Evolutionary conservation across 2,888 invertebrate genomes (phyloP), one percentile per base, ranked within the genome.

Genomic region (Drosophila setosimentum): DNA sequence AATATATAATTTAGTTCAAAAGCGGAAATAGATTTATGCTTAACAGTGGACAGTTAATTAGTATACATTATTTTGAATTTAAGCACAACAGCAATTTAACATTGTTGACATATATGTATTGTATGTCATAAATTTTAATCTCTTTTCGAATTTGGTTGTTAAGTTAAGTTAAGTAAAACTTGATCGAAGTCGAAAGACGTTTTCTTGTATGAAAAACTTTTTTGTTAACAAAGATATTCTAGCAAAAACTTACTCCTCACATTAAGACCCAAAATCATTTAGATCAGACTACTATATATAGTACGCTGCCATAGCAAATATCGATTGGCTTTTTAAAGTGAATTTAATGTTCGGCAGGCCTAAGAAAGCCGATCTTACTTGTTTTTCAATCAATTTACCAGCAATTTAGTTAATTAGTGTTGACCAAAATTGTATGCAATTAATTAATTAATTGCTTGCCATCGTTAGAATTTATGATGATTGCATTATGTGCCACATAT

Each of bases 381-480:
- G 16, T 11, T 29, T 24, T 29, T 29, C 49, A 49, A 49, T 18
- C 27, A 49, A 18, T 49, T 24, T 29, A 49, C 29, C 5, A 30
- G 1, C 33, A 55, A 65, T 40, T 49, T 50, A n/a, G 7, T 35
- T 29, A 42, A 27, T 16, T 11, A 40, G 32, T 18, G 30, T 40
- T 24, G 33, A 40, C 51, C 13, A 63, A 30, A 35, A 8, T 48
- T 24, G 8, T 37, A 18, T 50, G 30, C 21, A 67, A 60, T 64
- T 57, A 71, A 67, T 77, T 61, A 62, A 76, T 76, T 73, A 58
- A 78, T 61, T 62, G 50, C 32, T 37, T 66, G 45, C 24, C 45
- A 48, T 33, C 62, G 45, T 51, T 13, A 3, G 45, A 55, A 13
- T 45, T 49, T 55, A 45, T 48, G 33, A 68, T 61, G 60, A 53